Base-by-base conservation (phyloP, 2,888 invertebrate species). In the Cryptus armator region DNA sequence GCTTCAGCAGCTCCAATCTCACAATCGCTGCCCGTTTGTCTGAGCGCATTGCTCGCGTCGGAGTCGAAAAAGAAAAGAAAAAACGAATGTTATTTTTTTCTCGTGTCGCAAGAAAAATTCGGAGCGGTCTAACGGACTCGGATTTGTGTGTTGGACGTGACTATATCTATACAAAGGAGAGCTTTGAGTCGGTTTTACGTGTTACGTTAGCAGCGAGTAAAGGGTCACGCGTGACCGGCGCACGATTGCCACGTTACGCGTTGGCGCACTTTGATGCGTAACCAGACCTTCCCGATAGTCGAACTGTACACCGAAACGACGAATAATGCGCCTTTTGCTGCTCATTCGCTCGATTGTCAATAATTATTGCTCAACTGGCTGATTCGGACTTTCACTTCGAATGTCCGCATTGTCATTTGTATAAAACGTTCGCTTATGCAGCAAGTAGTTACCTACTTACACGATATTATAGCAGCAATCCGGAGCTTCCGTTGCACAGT, bases 341-440 rank as follows among this genome's bases (percentile, higher is more conserved):
- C 44, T 56, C 51, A 19, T 37, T 24, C 37, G 67, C 44, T 62
- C 74, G 83, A 81, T 85, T 59, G 19, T 67, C 84, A 74, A 85
- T 85, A 75, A 81, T 81, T 81, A 75, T 85, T 81, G 74, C 84
- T 51, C 78, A 84, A 81, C 72, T 10, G 32, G 19, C 67, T 43
- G 16, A 19, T 24, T 46, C 64, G 19, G 32, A 77, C 82, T 82
- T 76, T 70, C 82, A 71, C 71, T 67, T 24, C 53, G 19, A 46
- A 70, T 44, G 29, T n/a, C 16, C 46, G 53, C 56, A 44, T 72
- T 59, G 72, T 72, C 56, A 24, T 56, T 72, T 44, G 14, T 19
- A 12, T 37, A 12, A 12, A 72, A 56, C 12, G 44, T 1, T 19
- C 72, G 72, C n/a, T 72, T 72, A 72, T 56, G 72, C 44, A 24